These are phyloP conservation scores for Drosophila willistoni DNA, from an alignment of 1,140 invertebrate genomes.

Conservation along the genomic window DNA sequence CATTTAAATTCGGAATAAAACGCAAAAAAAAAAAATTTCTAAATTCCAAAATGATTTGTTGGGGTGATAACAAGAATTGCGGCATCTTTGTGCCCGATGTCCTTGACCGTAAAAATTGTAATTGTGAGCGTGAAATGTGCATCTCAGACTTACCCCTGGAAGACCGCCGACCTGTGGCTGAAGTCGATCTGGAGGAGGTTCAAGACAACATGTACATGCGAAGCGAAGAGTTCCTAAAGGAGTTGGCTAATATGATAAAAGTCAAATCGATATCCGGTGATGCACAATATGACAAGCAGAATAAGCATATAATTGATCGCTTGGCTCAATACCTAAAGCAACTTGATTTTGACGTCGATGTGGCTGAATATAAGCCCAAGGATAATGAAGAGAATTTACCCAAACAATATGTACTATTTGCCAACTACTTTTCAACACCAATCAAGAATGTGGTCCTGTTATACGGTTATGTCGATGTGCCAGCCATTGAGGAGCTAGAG, in stretches of 20 bases:
- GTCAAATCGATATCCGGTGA: constrained; percentile 18
- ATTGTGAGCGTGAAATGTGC: constrained; percentile 24
- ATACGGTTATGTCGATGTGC: constrained; percentile 40
- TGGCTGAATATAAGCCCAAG: constrained; percentile 10
- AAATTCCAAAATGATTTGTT: constrained; percentile 45
- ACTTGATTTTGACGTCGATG: constrained; percentile 32
- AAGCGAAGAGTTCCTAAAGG: not conserved
- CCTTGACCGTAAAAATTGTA: not conserved
- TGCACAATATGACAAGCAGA: not conserved
- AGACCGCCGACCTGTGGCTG: not conserved
- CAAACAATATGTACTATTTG: constrained; percentile 36
- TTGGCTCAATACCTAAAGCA: constrained; percentile 21
- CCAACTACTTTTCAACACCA: constrained; percentile 40
- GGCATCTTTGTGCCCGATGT: constrained; percentile 11
- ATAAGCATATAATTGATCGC: constrained; percentile 27
- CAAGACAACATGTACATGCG: not conserved
- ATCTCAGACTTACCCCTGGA: constrained; percentile 18
- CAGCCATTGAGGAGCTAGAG: not conserved
- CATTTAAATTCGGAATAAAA: not conserved
- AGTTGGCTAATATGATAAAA: constrained; percentile 4
- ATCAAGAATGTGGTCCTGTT: constrained; percentile 45
- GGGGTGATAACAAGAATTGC: constrained; percentile 33
- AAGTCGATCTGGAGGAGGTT: not conserved
- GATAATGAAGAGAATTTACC: not conserved
- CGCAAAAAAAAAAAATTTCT: not conserved